Percentiles rank a stretch among this genome's conserved stretches.
Conservation (phyloP, 2,113 vertebrate species). For the Cyprinodon variegatus region DNA sequence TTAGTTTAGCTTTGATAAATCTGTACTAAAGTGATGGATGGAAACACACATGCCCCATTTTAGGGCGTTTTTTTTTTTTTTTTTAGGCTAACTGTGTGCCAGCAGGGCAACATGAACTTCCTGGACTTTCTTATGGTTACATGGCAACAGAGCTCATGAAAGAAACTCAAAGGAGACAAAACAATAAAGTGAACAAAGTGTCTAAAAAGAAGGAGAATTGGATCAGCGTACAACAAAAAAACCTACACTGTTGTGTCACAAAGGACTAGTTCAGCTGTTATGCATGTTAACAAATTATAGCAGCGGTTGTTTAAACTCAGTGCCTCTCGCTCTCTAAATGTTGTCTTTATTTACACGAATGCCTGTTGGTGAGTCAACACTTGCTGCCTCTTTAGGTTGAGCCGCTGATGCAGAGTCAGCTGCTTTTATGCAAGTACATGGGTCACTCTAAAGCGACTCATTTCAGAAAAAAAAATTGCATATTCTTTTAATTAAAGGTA, state of each 20-base stretch:
- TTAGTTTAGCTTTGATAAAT: background rate
- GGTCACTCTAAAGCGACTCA: background rate
- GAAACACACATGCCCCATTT: background rate
- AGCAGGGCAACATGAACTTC: constrained; percentile 1
- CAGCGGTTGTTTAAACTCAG: background rate
- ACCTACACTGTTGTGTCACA: background rate
- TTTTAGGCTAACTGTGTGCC: background rate
- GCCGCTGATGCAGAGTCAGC: background rate
- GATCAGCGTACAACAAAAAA: background rate
- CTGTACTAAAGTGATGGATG: background rate
- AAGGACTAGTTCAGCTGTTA: background rate
- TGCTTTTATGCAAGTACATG: background rate
- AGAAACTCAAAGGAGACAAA: background rate
- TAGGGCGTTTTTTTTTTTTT: background rate
- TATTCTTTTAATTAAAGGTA: background rate
- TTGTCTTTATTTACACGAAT: background rate
- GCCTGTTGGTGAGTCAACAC: background rate
- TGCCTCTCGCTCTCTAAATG: background rate
- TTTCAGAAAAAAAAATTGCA: background rate
- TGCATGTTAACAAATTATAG: background rate
- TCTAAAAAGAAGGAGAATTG: background rate
- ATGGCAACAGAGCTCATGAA: constrained; percentile 10
- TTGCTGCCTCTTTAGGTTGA: background rate
- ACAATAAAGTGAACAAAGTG: background rate
- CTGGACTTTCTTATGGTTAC: constrained; percentile 10